Percentiles rank a stretch among this genome's conserved stretches.
Evolutionary conservation across 2,888 invertebrate genomes (phyloP).

Genomic region (Sicus ferrugineus): DNA sequence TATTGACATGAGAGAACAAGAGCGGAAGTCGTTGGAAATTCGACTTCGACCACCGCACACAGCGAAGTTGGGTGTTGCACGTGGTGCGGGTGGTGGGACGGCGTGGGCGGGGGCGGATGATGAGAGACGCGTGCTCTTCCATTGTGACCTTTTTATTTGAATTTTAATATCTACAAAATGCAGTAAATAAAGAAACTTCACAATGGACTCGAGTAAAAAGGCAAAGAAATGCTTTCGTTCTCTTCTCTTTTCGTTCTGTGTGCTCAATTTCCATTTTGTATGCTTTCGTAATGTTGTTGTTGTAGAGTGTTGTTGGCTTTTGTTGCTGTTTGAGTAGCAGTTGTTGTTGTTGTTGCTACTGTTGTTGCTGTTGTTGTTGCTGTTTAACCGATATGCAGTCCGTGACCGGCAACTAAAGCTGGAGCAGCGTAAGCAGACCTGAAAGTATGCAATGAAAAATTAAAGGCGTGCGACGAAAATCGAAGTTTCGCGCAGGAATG

Average conservation of each 20-base stretch:
- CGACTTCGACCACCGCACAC: neutral
- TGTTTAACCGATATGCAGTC: conserved; percentile 62
- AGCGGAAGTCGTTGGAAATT: conserved; percentile 21
- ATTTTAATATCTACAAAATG: neutral
- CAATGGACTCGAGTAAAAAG: neutral
- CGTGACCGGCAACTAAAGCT: conserved; percentile 62
- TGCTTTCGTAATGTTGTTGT: conserved; percentile 29
- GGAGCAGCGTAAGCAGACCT: conserved; percentile 61
- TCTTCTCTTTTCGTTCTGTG: neutral
- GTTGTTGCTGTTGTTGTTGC: conserved; percentile 34
- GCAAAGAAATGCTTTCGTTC: neutral
- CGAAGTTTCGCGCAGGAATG: neutral
- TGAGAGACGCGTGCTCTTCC: neutral
- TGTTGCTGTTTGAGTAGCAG: conserved; percentile 35
- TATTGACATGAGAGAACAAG: conserved; percentile 19
- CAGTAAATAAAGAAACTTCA: conserved; percentile 1
- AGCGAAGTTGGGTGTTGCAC: neutral
- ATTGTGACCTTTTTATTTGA: neutral
- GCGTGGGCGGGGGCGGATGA: too few relatives aligned
- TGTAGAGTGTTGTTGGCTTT: conserved; percentile 13
- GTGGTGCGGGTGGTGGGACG: neutral
- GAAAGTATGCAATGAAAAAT: conserved; percentile 17
- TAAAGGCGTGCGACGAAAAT: neutral
- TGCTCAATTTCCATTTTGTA: neutral
- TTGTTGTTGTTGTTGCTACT: conserved; percentile 37